Conservation (phyloP, 2,113 vertebrate genomes). For the Sisor rabdophorus region DNA sequence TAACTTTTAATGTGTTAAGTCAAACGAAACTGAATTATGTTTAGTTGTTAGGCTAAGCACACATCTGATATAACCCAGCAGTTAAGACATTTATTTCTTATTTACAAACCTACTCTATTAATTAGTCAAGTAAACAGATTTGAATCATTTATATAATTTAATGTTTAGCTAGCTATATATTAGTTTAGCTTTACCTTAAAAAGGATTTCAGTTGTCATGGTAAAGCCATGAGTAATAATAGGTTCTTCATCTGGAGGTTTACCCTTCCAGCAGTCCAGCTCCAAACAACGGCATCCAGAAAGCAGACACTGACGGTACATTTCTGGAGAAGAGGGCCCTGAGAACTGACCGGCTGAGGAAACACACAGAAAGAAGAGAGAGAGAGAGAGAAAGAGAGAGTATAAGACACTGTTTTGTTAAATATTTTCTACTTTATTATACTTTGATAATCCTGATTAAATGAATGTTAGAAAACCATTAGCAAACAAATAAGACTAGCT, state of each 20-base stretch:
- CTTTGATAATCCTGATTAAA: not conserved
- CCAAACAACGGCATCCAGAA: constrained; percentile 89
- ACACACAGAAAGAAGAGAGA: not conserved
- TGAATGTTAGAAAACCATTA: not conserved
- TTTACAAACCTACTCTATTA: not conserved
- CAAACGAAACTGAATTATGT: too few relatives aligned
- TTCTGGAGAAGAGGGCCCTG: constrained; percentile 88
- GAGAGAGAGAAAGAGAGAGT: not conserved
- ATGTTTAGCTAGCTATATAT: not conserved
- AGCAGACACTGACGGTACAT: constrained; percentile 97
- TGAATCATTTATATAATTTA: not conserved
- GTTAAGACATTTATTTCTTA: not conserved
- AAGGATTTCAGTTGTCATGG: constrained; percentile 97
- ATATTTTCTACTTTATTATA: not conserved
- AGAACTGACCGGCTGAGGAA: constrained; percentile 87
- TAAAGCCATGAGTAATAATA: constrained; percentile 96
- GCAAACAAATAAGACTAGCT: not conserved
- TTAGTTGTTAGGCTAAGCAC: not conserved
- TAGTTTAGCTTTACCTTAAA: constrained; percentile 76
- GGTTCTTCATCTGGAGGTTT: constrained; percentile 92
- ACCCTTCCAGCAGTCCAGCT: constrained; percentile 98
- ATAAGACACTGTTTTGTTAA: not conserved
- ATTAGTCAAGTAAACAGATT: not conserved
- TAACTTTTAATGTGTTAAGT: not conserved
- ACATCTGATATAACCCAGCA: not conserved